Percentiles rank a stretch among this genome's conserved stretches.
These are phyloP conservation scores for Drosophila parvula DNA, from an alignment of 1,140 invertebrate species.

Conservation along the genomic window DNA sequence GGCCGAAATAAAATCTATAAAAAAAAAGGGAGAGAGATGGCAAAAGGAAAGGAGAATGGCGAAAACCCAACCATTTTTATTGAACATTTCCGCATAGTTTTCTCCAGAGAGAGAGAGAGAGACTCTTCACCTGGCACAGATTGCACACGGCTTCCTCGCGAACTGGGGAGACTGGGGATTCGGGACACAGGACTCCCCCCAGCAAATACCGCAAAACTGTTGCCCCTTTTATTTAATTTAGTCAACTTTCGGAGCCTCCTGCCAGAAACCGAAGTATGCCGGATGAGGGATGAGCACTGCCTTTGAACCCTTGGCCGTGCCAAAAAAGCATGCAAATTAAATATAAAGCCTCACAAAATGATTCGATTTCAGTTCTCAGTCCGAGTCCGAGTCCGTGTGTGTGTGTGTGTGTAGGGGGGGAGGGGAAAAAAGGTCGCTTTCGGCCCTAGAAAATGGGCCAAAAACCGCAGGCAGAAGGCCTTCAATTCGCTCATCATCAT, in stretches of 20 bases:
- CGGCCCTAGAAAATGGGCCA: constrained; percentile 19
- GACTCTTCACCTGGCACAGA: background rate
- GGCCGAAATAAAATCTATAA: background rate
- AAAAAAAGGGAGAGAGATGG: background rate
- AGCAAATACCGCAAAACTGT: constrained; percentile 10
- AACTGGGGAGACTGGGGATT: background rate
- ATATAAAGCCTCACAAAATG: constrained; percentile 71
- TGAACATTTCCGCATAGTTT: constrained; percentile 1
- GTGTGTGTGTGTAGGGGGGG: background rate
- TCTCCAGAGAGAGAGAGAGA: no score
- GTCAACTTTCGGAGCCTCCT: constrained; percentile 6
- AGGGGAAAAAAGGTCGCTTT: constrained; percentile 2
- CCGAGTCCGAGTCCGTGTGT: background rate
- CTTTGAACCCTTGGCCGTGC: constrained; percentile 30
- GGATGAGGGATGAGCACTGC: constrained; percentile 8
- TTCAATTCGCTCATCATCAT: constrained; percentile 51
- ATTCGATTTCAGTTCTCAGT: constrained; percentile 55
- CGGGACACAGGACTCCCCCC: background rate
- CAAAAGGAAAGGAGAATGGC: no score
- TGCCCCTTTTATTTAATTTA: constrained; percentile 27
- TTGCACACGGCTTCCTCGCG: constrained; percentile 1
- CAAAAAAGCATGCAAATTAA: constrained; percentile 75
- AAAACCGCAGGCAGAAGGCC: constrained; percentile 45
- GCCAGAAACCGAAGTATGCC: background rate
- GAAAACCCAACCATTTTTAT: background rate